These are phyloP conservation scores for Arvicanthis niloticus DNA, from an alignment of 2,113 vertebrate species.

Conservation along the genomic window DNA sequence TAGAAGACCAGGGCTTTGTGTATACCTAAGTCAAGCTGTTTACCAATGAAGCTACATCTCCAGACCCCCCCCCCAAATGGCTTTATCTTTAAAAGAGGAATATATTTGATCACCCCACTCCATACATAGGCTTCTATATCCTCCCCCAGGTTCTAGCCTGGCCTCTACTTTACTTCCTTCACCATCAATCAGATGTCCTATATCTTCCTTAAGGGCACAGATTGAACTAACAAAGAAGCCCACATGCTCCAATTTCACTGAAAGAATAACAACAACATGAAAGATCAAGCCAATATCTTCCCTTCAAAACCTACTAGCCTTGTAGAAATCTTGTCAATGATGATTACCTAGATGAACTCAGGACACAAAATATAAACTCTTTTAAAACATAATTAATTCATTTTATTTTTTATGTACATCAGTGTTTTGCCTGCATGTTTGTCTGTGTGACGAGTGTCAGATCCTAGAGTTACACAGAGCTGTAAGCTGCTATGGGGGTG, in stretches of 20 bases:
- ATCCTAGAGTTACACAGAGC: no score
- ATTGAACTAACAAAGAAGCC: background rate
- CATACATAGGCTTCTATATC: background rate
- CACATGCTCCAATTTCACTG: background rate
- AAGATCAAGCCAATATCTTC: background rate
- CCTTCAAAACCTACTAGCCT: background rate
- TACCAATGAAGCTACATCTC: background rate
- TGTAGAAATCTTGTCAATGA: background rate
- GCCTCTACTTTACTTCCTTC: background rate
- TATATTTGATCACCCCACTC: background rate
- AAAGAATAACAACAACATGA: background rate
- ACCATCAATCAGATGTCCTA: background rate
- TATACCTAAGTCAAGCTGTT: background rate
- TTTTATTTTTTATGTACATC: no score
- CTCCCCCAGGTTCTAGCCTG: background rate
- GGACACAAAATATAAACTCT: background rate
- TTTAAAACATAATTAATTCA: no score
- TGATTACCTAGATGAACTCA: background rate
- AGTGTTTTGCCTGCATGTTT: no score
- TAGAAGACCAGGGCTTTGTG: background rate
- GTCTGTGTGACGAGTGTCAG: no score
- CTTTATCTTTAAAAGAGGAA: constrained; percentile 59
- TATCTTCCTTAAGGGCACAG: background rate
- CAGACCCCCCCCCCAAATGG: background rate
- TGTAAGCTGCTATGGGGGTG: no score